Base-by-base conservation (phyloP, 2,888 invertebrate species). In the Drosophila sordidula region DNA sequence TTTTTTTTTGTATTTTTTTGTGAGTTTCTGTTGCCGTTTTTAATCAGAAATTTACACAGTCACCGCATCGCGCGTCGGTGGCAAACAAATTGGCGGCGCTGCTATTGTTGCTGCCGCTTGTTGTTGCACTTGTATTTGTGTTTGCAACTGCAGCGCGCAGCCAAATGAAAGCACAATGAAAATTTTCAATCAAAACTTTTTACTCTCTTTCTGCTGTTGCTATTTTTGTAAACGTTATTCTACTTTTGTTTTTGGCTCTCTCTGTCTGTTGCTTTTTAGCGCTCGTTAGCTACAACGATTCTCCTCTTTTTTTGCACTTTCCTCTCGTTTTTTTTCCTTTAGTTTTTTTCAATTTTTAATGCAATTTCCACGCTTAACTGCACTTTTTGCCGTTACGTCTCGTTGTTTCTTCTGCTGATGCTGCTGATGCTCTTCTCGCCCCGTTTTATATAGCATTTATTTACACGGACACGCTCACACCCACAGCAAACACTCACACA, bases 111-210 rank as follows among this genome's bases (percentile, higher is more conserved):
- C 64, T 50, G 52, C 58, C 62, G 63, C 39, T 52, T 59, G 45
- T 65, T 74, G 64, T 42, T 68, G 58, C 47, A 49, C 39, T 49
- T 56, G 54, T 14, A 14, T 39, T 63, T 70, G 68, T 57, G 39
- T 55, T 55, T 67, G 56, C 65, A 50, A 41, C 46, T 71, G 67
- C 47, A 66, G 58, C 55, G 34, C 61, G 26, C 61, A 70, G 63
- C 61, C 66, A 67, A 78, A 78, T 75, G 80, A 79, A 77, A 77
- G 85, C 74, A 73, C 84, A 80, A 78, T 84, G 73, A 75, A 86
- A 80, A 84, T 81, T 87, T 85, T 85, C 87, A 85, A 87, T 87
- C 87, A 87, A 81, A 85, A 84, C 70, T 84, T 80, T 80, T 84
- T 77, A 70, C 76, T 72, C 64, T 44, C 56, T 68, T 66, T 70